These are phyloP conservation scores for Mythimna ferrago DNA, from an alignment of 2,888 invertebrate species.

Conservation along the genomic window DNA sequence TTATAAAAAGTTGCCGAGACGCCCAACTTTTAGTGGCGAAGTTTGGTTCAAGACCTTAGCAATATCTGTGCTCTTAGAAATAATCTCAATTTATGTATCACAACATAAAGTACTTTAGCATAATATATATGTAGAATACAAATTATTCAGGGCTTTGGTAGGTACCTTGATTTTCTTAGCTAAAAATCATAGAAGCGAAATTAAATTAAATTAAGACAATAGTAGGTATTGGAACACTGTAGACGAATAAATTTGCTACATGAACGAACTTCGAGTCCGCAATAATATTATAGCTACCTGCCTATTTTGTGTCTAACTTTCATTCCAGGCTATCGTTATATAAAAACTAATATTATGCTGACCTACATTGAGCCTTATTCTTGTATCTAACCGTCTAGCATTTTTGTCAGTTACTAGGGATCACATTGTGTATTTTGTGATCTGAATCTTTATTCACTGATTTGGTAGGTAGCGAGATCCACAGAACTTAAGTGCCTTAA, in stretches of 20 bases:
- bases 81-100: conserved; percentile 15
- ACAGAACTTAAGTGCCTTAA: background rate
- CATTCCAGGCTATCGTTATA: conserved; percentile 6
- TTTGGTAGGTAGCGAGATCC: background rate
- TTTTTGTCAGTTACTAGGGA: background rate
- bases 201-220: no score
- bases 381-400: background rate
- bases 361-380: conserved; percentile 1
- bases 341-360: conserved; percentile 21
- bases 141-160: conserved; percentile 22
- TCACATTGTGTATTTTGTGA: background rate
- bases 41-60: background rate
- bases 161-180: conserved; percentile 33
- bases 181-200: conserved; percentile 23
- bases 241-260: conserved; percentile 66
- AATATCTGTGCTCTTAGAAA: background rate
- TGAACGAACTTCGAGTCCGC: conserved; percentile 22
- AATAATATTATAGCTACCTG: conserved; percentile 52
- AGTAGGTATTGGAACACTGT: conserved; percentile 46
- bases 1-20: background rate
- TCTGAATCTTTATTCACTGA: background rate
- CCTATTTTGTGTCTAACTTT: conserved; percentile 28
- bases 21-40: background rate
- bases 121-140: conserved; percentile 19
- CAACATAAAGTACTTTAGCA: conserved; percentile 7